These are phyloP conservation scores for Sebastes cheni DNA, from an alignment of 2,797 vertebrate species.

Conservation along the genomic window DNA sequence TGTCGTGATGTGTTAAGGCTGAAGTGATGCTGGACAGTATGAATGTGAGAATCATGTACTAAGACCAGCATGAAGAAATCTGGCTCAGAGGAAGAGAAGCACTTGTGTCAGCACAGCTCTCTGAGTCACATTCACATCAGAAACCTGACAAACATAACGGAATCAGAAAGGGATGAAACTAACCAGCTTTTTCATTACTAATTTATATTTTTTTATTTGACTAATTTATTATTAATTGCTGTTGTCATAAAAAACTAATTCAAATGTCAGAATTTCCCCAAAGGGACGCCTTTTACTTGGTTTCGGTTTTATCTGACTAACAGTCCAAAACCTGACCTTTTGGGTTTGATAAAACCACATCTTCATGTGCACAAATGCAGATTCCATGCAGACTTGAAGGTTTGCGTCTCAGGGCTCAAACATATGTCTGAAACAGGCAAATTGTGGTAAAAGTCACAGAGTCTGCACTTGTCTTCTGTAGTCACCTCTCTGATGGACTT, in stretches of 20 bases:
- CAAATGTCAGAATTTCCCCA: not conserved
- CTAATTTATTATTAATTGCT: not conserved
- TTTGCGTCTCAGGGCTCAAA: not conserved
- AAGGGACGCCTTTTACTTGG: not conserved
- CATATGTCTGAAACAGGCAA: not conserved
- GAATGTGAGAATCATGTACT: constrained; percentile 44
- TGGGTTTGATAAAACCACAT: not conserved
- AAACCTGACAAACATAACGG: not conserved
- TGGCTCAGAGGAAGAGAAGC: constrained; percentile 19
- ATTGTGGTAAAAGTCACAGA: not conserved
- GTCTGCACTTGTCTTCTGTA: not conserved
- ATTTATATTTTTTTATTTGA: not conserved
- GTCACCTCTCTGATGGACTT: not conserved
- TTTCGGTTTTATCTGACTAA: not conserved
- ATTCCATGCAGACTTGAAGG: not conserved
- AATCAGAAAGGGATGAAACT: not conserved
- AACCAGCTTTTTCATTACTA: not conserved
- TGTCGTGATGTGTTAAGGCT: constrained; percentile 34
- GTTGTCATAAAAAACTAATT: not conserved
- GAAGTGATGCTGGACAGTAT: constrained; percentile 35
- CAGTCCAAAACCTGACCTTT: no score
- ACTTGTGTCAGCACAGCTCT: constrained; percentile 25
- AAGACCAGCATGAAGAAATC: constrained; percentile 40
- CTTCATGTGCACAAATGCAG: not conserved
- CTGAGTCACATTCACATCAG: not conserved